Evolutionary conservation across 2,888 invertebrate species (phyloP).

Genomic region (Scelioninae gen. 2): DNA sequence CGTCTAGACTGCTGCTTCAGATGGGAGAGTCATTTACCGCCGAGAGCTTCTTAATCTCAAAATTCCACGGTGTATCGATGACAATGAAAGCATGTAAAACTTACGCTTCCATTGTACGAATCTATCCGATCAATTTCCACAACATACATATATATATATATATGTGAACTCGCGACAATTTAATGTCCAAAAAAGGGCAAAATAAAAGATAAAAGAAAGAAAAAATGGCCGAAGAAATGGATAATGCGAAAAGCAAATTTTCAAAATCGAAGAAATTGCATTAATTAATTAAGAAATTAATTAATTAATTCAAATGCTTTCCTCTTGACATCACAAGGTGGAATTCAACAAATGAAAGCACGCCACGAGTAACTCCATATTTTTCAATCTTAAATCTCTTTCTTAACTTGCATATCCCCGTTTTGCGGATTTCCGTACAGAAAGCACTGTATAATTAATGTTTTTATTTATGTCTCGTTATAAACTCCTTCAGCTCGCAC

Average conservation of each 20-base stretch:
- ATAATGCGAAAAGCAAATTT: too few relatives aligned
- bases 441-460: slow-evolving; percentile 47
- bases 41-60: slow-evolving; percentile 54
- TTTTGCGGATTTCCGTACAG: slow-evolving; percentile 25
- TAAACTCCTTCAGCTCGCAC: slow-evolving; percentile 36
- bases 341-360: slow-evolving; percentile 1
- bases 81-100: slow-evolving; percentile 32
- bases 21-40: slow-evolving; percentile 51
- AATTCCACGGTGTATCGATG: slow-evolving; percentile 48
- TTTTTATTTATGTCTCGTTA: slow-evolving; percentile 50
- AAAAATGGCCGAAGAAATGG: too few relatives aligned
- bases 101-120: slow-evolving; percentile 23
- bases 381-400: slow-evolving; percentile 30
- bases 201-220: too few relatives aligned
- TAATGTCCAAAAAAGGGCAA: slow-evolving; percentile 11
- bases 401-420: slow-evolving; percentile 31
- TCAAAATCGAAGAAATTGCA: too few relatives aligned
- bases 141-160: too few relatives aligned
- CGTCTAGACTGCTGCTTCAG: slow-evolving; percentile 34
- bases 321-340: not conserved
- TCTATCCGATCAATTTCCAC: slow-evolving; percentile 35
- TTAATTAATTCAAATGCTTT: too few relatives aligned
- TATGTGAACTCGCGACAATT: slow-evolving; percentile 10
- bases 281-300: too few relatives aligned
- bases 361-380: slow-evolving; percentile 3